Conservation (phyloP, 2,888 invertebrate species). For the Rotaria socialis region DNA sequence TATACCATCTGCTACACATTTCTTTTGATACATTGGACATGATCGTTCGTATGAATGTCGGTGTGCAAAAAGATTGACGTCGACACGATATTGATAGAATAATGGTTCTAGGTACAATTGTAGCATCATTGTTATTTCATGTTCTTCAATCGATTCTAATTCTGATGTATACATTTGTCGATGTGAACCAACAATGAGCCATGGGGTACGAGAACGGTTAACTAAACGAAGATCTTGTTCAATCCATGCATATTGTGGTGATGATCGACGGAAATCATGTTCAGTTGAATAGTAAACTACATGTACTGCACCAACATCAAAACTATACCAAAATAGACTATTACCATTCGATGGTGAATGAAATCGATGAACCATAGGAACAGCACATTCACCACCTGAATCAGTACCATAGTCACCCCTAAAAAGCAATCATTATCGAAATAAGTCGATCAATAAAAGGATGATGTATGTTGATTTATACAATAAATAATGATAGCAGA, state of each 20-base stretch:
- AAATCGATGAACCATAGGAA: constrained; percentile 65
- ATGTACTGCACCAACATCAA: constrained; percentile 67
- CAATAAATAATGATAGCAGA: too few species aligned
- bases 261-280: constrained; percentile 72
- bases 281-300: constrained; percentile 84
- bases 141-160: background rate
- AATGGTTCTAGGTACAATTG: constrained; percentile 70
- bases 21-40: too few species aligned
- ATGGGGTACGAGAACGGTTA: constrained; percentile 12
- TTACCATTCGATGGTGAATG: constrained; percentile 70
- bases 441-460: too few species aligned
- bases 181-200: background rate
- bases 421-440: too few species aligned
- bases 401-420: too few species aligned
- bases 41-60: constrained; percentile 92
- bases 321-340: constrained; percentile 56
- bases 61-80: constrained; percentile 89
- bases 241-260: constrained; percentile 45
- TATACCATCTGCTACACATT: too few species aligned
- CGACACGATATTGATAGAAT: constrained; percentile 81
- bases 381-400: too few species aligned
- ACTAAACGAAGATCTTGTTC: constrained; percentile 37
- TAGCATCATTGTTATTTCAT: constrained; percentile 43
- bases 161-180: constrained; percentile 10
- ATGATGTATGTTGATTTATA: too few species aligned